Evolutionary conservation across 2,113 vertebrate species (phyloP).

Genomic region (Cettia cetti): DNA sequence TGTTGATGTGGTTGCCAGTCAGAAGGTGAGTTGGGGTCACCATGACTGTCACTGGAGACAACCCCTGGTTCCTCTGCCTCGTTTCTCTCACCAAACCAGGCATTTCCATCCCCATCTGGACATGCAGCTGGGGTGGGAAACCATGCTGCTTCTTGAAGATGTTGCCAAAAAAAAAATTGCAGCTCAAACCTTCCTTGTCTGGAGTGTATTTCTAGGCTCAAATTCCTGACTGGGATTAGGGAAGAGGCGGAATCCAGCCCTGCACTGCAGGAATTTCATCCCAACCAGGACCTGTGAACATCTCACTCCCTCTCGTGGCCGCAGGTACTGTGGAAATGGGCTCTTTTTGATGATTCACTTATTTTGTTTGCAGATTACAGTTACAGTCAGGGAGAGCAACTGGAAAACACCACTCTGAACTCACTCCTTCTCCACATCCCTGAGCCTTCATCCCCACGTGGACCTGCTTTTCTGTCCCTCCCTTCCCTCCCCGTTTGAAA

Average conservation of each 20-base stretch:
- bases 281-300: background rate
- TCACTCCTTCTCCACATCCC: background rate
- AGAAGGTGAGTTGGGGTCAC: background rate
- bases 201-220: background rate
- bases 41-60: background rate
- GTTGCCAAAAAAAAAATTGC: background rate
- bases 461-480: background rate
- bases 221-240: background rate
- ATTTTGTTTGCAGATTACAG: fast-evolving
- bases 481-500: background rate
- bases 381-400: background rate
- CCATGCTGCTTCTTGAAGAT: background rate
- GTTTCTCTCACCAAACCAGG: background rate
- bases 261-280: background rate
- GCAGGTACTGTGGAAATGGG: too few relatives aligned
- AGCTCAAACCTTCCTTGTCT: background rate
- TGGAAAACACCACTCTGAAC: background rate
- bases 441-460: background rate
- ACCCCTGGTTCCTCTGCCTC: background rate
- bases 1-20: background rate
- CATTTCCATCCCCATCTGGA: background rate
- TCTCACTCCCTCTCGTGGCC: slow-evolving; percentile 34
- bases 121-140: background rate
- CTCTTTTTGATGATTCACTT: background rate
- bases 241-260: background rate